Evolutionary conservation across 2,888 invertebrate genomes (phyloP), one percentile per base, ranked within the genome.

Genomic region (Habroteleia sp.): DNA sequence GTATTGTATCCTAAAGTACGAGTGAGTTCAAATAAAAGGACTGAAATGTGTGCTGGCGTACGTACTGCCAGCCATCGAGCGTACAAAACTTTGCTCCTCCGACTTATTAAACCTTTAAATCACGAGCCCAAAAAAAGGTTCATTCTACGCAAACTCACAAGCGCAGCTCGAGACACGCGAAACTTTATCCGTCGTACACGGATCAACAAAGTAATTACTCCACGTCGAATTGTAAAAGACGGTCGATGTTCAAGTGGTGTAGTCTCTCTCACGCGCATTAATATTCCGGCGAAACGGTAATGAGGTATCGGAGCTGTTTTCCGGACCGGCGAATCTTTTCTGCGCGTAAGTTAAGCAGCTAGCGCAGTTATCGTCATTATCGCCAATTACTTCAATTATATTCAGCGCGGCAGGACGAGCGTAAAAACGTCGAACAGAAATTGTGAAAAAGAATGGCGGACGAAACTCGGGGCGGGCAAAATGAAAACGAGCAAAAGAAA

Each of bases 341-440:
- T 71, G 27, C 44, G 46, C 63, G 39, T 52, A 52, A 73, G 58
- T 50, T 68, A 68, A 69, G 68, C 71, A 62, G 54, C 69, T 74
- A 39, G 42, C 62, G 69, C 56, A 54, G 66, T 65, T 76, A 65
- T 73, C 65, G 66, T 44, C 69, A 66, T 74, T 71, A 76, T 71
- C 73, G 71, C 62, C 69, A 76, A 73, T 74, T 77, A 72, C 62
- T 35, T 50, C 71, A 71, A 74, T 74, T 74, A 71, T 71, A 69
- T 74, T 56, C 41, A 56, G 29, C 39, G 37, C 27, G 48, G 29
- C 41, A 14, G 62, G 37, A 62, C 37, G 46, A 56, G 63, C 71
- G 56, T 41, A 56, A 42, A 46, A 46, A 35, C 31, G 8, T 27
- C 42, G 39, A 44, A 13, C 4, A 27, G 14, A 44, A 44, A 14